These are phyloP conservation scores for Antigone vipio DNA, from an alignment of 2,113 vertebrate genomes.

Conservation along the genomic window DNA sequence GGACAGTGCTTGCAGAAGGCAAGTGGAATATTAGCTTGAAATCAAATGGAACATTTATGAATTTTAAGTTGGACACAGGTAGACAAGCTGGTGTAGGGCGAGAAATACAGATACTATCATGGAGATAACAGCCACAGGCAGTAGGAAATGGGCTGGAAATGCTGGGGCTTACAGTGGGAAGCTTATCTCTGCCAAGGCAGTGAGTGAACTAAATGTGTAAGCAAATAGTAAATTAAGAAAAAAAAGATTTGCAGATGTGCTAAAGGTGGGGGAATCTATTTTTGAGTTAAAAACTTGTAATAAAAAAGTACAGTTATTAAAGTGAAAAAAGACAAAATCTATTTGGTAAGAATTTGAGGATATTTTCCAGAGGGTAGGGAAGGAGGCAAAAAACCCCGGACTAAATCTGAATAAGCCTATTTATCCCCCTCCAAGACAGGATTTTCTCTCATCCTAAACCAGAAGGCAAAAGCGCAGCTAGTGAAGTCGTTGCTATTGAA, in stretches of 20 bases:
- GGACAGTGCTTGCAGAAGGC: background rate
- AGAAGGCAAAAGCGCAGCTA: background rate
- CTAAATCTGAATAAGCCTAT: background rate
- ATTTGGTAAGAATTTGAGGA: background rate
- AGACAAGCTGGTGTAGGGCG: background rate
- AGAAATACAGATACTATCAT: background rate
- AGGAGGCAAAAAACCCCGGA: background rate
- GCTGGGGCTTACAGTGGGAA: background rate
- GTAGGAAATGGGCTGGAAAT: background rate
- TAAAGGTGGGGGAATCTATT: background rate
- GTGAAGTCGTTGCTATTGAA: background rate
- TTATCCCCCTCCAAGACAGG: background rate
- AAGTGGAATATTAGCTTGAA: conserved; percentile 4
- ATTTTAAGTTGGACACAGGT: conserved; percentile 2
- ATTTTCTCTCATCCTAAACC: background rate
- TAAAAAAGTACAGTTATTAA: background rate
- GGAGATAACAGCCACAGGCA: background rate
- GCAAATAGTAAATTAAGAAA: conserved; percentile 12
- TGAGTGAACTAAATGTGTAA: background rate
- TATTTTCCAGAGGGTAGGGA: background rate
- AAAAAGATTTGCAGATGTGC: background rate
- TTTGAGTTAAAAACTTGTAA: background rate
- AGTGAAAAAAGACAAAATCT: background rate
- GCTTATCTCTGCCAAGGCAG: background rate
- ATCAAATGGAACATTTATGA: background rate